phyloP scores from a whole-genome alignment of 2,113 vertebrate species.

The Psilopsiagon aurifrons region DNA sequence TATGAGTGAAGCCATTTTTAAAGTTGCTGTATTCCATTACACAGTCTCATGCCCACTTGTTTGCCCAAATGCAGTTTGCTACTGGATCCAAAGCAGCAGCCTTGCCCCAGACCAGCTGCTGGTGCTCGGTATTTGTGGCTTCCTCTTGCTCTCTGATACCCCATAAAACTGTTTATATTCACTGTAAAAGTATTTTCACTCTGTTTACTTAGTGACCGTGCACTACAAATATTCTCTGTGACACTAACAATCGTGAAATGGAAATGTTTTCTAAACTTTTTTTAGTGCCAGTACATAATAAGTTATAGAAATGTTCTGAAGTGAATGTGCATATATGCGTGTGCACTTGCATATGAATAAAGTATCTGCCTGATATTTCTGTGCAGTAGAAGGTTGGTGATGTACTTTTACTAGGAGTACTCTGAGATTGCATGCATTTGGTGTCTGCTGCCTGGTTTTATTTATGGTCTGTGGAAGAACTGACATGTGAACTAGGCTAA shows the following conservation, averaged over 20 bases:
- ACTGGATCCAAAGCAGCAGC: not conserved
- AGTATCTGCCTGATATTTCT: not conserved
- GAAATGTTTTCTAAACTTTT: constrained; percentile 54
- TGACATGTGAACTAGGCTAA: not conserved
- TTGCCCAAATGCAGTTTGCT: not conserved
- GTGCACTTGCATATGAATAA: not conserved
- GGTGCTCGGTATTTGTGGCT: constrained; percentile 20
- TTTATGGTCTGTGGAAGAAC: not conserved
- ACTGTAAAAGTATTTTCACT: constrained; percentile 65
- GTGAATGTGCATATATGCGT: rapidly evolving
- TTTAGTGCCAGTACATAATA: not conserved
- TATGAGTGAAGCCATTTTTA: constrained; percentile 34
- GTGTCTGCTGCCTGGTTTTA: constrained; percentile 11
- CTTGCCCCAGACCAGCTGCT: constrained; percentile 43
- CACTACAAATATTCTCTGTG: constrained; percentile 41
- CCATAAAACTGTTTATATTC: constrained; percentile 63
- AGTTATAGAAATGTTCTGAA: not conserved
- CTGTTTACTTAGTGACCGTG: constrained; percentile 44
- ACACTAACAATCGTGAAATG: constrained; percentile 36
- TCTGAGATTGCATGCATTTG: not conserved
- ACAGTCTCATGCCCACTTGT: not conserved
- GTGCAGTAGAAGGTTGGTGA: not conserved
- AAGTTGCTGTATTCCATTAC: constrained; percentile 20
- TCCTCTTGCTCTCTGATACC: constrained; percentile 33
- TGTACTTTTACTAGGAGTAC: not conserved